Evolutionary conservation across 2,888 invertebrate species (phyloP).

Genomic region (Elmis aenea): DNA sequence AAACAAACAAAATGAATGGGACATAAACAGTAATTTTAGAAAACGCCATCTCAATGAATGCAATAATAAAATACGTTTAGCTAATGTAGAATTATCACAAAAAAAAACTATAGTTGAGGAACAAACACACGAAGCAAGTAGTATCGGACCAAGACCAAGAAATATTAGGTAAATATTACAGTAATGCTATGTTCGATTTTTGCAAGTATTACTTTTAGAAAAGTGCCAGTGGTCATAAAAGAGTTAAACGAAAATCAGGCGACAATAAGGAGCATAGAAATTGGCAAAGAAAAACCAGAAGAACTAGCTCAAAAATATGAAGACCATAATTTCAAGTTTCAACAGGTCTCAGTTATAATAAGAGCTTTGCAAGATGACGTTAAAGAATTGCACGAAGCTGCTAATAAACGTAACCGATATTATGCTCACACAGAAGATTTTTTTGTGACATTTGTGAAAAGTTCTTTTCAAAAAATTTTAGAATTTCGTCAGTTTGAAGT

Average conservation of each 20-base stretch:
- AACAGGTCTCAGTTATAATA: constrained; percentile 22
- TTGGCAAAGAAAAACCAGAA: constrained; percentile 33
- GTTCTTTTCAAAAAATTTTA: constrained; percentile 53
- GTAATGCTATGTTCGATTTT: constrained; percentile 3
- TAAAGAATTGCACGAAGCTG: constrained; percentile 31
- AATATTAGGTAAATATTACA: constrained; percentile 46
- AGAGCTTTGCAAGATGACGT: constrained; percentile 26
- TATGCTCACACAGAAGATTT: constrained; percentile 42
- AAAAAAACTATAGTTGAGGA: constrained; percentile 46
- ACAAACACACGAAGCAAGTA: constrained; percentile 46
- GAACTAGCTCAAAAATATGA: constrained; percentile 34
- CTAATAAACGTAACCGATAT: constrained; percentile 36
- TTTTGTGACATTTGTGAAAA: constrained; percentile 42
- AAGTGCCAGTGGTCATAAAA: constrained; percentile 35
- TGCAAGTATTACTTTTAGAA: constrained; percentile 24
- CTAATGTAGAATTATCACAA: constrained; percentile 42
- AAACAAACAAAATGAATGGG: constrained; percentile 42
- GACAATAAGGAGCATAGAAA: constrained; percentile 44
- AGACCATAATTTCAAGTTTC: constrained; percentile 37
- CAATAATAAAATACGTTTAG: constrained; percentile 26
- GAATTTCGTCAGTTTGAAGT: constrained; percentile 56
- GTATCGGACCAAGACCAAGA: constrained; percentile 48
- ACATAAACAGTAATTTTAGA: constrained; percentile 33
- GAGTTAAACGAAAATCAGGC: constrained; percentile 48
- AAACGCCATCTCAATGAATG: constrained; percentile 30